Conservation (phyloP, 2,113 vertebrate species). For the Sciurus niger region DNA sequence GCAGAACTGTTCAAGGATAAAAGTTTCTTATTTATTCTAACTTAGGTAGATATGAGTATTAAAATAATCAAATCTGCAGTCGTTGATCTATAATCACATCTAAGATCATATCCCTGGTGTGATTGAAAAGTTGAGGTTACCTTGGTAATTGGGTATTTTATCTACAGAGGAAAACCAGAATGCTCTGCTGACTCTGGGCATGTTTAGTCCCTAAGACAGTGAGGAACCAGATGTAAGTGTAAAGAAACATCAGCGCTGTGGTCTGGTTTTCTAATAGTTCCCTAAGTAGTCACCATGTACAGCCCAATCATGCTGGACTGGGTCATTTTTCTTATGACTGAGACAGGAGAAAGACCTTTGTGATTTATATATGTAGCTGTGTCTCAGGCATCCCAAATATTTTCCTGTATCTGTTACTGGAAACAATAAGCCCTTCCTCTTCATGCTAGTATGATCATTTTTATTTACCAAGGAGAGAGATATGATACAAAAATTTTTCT, state of each 20-base stretch:
- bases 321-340: background rate
- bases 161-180: background rate
- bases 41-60: background rate
- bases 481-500: background rate
- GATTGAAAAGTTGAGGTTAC: slow-evolving; percentile 24
- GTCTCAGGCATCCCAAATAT: background rate
- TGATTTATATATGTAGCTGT: background rate
- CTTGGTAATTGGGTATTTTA: background rate
- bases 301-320: background rate
- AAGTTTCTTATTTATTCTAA: background rate
- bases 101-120: background rate
- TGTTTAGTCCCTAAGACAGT: background rate
- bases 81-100: background rate
- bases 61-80: background rate
- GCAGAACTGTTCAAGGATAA: background rate
- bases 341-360: background rate
- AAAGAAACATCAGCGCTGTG: background rate
- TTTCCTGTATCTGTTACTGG: background rate
- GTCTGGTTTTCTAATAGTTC: background rate
- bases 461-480: background rate
- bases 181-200: background rate
- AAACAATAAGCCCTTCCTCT: background rate
- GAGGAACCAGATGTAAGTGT: background rate
- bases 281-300: background rate
- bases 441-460: background rate